Evolutionary conservation across 2,888 invertebrate species (phyloP), one percentile per base, ranked within the genome.

Genomic region (Agrochola litura): DNA sequence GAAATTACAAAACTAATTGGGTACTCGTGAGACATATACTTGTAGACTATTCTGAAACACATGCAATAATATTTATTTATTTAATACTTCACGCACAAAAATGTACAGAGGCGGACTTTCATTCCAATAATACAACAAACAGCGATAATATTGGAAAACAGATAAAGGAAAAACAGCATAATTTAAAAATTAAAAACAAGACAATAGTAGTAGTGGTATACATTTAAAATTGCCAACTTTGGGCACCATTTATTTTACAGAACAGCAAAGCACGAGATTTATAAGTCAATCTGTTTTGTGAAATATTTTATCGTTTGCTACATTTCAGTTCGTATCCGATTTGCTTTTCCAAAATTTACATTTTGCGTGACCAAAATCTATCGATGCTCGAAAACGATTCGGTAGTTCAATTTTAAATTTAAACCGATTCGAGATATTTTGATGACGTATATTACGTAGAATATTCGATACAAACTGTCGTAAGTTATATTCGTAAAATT

Each of bases 281-380:
- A 86, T 87, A 86, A 88, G 86, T 88, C 88, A 87, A 87, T 87
- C 86, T 82, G 68, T 86, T 84, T 82, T 76, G 76, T 86, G 74
- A 88, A 82, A 88, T 88, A 88, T 84, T 86, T 88, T 86, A 86
- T 84, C 76, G 88, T 81, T 81, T 66, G 77, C 70, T 79, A 79
- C 84, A 86, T 79, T 84, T 83, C 73, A 49, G 79, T 66, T 65
- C 65, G 74, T 73, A 84, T 74, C 79, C 71, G 79, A 86, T 76
- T 79, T 74, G 86, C 72, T 86, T 84, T 77, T 71, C 75, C 77
- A 71, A 77, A 87, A 87, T 88, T 84, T 87, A 81, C 86, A 88
- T 87, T 79, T 87, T 84, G 86, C 88, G 82, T 87, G 87, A 86
- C 78, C 76, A 84, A 84, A 86, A 84, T 86, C 81, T 88, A 88